Percentiles rank a stretch among this genome's conserved stretches.
phyloP scores from a whole-genome alignment of 2,113 vertebrate species.

The Leptobrachium leishanense region DNA sequence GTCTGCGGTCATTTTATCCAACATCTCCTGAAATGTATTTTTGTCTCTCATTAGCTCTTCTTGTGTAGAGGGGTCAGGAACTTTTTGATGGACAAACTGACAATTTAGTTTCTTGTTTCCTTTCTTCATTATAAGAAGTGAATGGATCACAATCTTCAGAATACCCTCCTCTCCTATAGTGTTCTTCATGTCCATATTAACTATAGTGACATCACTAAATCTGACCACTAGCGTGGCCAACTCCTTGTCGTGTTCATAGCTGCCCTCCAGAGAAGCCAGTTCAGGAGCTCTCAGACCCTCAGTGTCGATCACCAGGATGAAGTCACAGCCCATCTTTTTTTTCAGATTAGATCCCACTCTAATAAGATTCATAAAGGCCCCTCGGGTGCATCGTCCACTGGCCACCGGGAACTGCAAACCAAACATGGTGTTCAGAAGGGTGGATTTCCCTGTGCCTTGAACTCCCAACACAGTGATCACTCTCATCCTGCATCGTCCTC shows the following conservation, averaged over 20 bases:
- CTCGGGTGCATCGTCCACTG: too few species aligned
- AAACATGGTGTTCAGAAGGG: too few species aligned
- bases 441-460: too few species aligned
- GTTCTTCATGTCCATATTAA: conserved; percentile 65
- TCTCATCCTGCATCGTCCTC: conserved; percentile 60
- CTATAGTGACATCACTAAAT: conserved; percentile 68
- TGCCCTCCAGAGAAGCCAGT: conserved; percentile 47
- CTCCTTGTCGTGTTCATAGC: conserved; percentile 61
- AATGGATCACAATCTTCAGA: conserved; percentile 68
- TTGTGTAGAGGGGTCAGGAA: conserved; percentile 64
- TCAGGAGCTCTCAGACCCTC: conserved; percentile 55
- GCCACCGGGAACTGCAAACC: too few species aligned
- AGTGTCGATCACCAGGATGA: conserved; percentile 66
- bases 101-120: conserved; percentile 70
- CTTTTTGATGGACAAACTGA: conserved; percentile 75
- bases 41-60: conserved; percentile 66
- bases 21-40: conserved; percentile 61
- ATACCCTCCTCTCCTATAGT: conserved; percentile 62
- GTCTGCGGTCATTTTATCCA: conserved; percentile 65
- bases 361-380: conserved; percentile 40
- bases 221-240: conserved; percentile 73
- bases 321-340: conserved; percentile 69
- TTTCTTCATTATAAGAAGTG: conserved; percentile 66
- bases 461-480: conserved; percentile 47
- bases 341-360: conserved; percentile 62